phyloP scores from a whole-genome alignment of 2,888 invertebrate species.

The Eutolmus rufibarbis region DNA sequence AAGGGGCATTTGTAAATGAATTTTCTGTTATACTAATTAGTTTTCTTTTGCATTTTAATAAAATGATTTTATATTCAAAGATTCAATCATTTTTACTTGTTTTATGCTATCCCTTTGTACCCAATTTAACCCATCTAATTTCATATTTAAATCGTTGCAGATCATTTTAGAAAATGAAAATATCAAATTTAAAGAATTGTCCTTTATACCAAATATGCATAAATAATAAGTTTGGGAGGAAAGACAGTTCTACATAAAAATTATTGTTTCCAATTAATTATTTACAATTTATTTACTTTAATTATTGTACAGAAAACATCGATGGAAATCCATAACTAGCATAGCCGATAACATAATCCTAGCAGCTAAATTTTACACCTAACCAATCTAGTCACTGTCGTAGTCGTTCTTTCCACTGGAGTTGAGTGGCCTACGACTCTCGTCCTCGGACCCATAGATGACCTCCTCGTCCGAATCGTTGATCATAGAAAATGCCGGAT shows the following conservation, averaged over 20 bases:
- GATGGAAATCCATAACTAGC: background rate
- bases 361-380: background rate
- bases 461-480: conserved; percentile 98
- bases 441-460: conserved; percentile 91
- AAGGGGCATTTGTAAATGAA: background rate
- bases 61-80: background rate
- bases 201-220: too few species aligned
- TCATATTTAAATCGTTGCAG: background rate
- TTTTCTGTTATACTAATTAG: background rate
- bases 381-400: conserved; percentile 68
- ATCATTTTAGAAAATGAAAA: too few species aligned
- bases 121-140: background rate
- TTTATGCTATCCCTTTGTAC: background rate
- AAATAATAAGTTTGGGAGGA: background rate
- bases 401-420: conserved; percentile 71
- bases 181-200: too few species aligned
- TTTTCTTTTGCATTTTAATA: background rate
- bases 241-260: background rate
- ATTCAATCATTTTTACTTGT: background rate
- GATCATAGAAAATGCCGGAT: conserved; percentile 96
- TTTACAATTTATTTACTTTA: background rate
- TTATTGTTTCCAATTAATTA: background rate
- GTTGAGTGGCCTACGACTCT: conserved; percentile 81
- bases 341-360: background rate
- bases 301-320: background rate